Base-by-base conservation (phyloP, 2,113 vertebrate genomes). In the Phalacrocorax pelagicus region DNA sequence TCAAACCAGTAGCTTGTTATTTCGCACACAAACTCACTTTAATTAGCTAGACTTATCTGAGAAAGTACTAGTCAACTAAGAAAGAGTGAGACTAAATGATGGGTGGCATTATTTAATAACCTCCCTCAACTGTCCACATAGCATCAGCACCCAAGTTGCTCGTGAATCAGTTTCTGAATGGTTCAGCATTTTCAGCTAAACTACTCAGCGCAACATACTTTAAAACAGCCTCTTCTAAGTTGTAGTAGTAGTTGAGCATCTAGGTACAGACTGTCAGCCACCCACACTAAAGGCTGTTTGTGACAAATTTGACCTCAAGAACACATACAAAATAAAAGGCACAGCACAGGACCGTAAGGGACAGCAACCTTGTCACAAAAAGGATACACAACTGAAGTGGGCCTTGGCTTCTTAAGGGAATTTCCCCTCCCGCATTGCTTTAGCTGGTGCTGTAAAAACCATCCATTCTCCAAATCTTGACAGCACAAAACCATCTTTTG, bases 61-160 rank as follows among this genome's bases (percentile, higher is more conserved):
- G 13, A 61, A 75, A 86, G 15, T 5, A 62, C 12, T 40, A 47
- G 10, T 51, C 54, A 77, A 21, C 34, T 40, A 69, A 71, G 52
- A 81, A 30, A 73, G 38, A 57, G 24, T 5, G 29, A 84, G n/a
- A 67, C 14, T 44, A 51, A 55, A 23, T 16, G 12, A 65, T 15
- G 15, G 32, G 42, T 5, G 87, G 22, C 55, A 47, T 38, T 42
- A 69, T 46, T 51, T 36, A 73, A 88, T 14, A n/a, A 47, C 16
- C 11, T 66, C 66, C 67, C 34, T 58, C 36, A 57, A 22, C 51
- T 70, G 46, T 22, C 30, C 79, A 38, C 30, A 19, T 4, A 0
- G 4, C 61, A 74, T 15, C 0, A 0, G 49, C n/a, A 63, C 16
- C 11, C 7, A 11, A 52, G 36, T 2, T 55, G 47, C 22, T 55